These are phyloP conservation scores for Meliscaeva auricollis DNA, from an alignment of 2,888 invertebrate genomes.

Conservation along the genomic window DNA sequence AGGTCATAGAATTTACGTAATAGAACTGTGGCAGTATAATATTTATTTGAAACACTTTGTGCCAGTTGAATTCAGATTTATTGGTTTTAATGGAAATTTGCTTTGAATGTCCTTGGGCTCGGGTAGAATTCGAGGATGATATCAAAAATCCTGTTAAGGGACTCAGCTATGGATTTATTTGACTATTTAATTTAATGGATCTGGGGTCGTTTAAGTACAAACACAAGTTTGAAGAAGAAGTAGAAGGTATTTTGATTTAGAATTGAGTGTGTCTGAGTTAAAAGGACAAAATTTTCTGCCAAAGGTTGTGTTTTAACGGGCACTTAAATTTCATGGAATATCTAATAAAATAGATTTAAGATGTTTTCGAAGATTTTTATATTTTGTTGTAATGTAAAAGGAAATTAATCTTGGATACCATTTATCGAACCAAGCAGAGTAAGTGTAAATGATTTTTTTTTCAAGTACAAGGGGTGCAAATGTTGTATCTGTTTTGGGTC, in stretches of 20 bases:
- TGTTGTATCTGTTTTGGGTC: too few species aligned
- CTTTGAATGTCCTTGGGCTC: not conserved
- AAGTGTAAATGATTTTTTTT: too few species aligned
- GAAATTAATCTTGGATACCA: too few species aligned
- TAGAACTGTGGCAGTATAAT: conserved; percentile 1
- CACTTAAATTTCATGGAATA: not conserved
- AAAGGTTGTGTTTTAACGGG: not conserved
- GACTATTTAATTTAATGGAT: conserved; percentile 25
- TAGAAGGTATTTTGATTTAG: not conserved
- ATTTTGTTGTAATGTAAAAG: too few species aligned
- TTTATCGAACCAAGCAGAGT: too few species aligned
- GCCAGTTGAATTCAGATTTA: conserved; percentile 34
- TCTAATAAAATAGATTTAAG: too few species aligned
- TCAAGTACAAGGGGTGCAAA: too few species aligned
- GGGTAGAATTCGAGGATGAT: not conserved
- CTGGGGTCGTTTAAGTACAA: not conserved
- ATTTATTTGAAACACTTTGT: conserved; percentile 14
- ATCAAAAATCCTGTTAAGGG: not conserved
- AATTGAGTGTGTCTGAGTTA: not conserved
- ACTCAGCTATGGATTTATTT: conserved; percentile 13
- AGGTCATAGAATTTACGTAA: not conserved
- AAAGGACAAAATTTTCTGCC: not conserved
- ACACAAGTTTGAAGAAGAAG: too few species aligned
- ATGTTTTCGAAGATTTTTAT: too few species aligned
- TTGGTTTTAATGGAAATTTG: conserved; percentile 8